These are phyloP conservation scores for Sylvia atricapilla DNA, from an alignment of 2,113 vertebrate species.

Conservation along the genomic window DNA sequence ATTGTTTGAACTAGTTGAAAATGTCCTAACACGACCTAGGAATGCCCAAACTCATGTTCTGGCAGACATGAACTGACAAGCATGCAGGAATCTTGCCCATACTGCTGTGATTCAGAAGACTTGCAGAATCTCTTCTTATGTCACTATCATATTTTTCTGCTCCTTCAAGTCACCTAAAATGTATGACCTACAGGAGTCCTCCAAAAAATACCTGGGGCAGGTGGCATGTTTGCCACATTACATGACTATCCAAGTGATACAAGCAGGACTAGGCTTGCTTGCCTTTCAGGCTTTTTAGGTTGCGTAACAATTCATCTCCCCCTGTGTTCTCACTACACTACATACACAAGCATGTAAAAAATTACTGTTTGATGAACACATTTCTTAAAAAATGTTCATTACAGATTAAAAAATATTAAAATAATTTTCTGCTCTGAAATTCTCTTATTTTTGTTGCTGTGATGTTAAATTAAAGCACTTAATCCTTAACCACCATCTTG, in stretches of 20 bases:
- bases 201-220: neutral
- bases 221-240: neutral
- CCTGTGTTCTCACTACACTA: neutral
- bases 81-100: neutral
- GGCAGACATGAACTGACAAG: neutral
- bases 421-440: neutral
- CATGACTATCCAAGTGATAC: neutral
- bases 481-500: neutral
- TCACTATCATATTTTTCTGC: neutral
- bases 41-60: neutral
- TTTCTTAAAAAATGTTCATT: neutral
- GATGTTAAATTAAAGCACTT: neutral
- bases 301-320: neutral
- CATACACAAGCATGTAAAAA: neutral
- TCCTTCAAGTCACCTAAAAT: neutral
- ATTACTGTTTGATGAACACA: neutral
- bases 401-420: neutral
- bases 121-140: neutral
- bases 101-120: neutral
- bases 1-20: slow-evolving; percentile 8
- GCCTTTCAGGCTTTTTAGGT: neutral
- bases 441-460: neutral
- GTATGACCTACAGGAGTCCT: neutral
- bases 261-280: neutral
- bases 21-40: neutral